Evolutionary conservation across 2,113 vertebrate species (phyloP), one percentile per base, ranked within the genome.

Genomic region (Periophthalmodon schlosseri): DNA sequence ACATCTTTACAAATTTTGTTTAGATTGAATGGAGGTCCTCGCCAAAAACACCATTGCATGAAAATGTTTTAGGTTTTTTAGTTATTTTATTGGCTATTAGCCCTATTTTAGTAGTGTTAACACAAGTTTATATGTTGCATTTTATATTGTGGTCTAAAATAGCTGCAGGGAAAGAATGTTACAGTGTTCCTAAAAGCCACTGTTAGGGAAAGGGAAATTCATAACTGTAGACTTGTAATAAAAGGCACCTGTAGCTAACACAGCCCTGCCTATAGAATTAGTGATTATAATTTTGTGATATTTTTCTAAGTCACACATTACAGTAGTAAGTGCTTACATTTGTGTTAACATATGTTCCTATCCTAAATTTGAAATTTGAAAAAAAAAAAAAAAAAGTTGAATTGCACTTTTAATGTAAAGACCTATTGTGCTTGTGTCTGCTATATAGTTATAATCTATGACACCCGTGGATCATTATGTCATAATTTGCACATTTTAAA

Each of bases 1-100:
- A 68, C 52, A 44, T 28, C 54, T 24, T 70, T 8, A 6, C 57
- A 56, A 76, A 56, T 66, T 49, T 20, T 66, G 72, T 77, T 52
- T 77, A 83, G 14, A 18, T n/a, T 1, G n/a, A 65, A 5, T 34
- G 61, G 61, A 64, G 9, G 61, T 34, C 61, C 16, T 20, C 14
- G 3, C 14, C 16, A 20, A 64, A 64, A 15, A 13, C 16, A 20
- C 16, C 49, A 52, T 20, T 18, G 49, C 1, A 52, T 52, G 49
- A 52, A 52, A 52, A 18, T 20, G 16, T 18, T 18, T 52, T 52
- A 52, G 7, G 9, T 44, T 44, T 10, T 44, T 44, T 10, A 39
- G 36, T 39, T 5, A 2, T 28, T 47, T 47, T 13, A 47, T 47
- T 47, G 11, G 46, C 15, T 4, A 50, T 50, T 49, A 15, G 47